Evolutionary conservation across 2,888 invertebrate species (phyloP), one percentile per base, ranked within the genome.

Genomic region (Pheosia gnoma): DNA sequence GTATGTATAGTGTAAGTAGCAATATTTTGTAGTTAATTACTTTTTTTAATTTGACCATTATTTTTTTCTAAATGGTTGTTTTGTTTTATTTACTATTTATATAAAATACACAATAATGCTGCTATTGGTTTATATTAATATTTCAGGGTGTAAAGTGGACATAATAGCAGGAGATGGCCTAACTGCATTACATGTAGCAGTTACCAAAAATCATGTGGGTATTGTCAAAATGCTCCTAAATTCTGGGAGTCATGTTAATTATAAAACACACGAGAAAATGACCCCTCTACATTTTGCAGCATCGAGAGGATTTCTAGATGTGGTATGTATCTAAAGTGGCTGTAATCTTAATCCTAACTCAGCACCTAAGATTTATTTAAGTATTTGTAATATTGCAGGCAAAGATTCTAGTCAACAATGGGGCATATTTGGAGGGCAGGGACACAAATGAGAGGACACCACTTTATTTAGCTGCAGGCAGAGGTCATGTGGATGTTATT

Each of bases 151-250:
- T 79, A 95, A 94, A 84, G 89, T 96, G 41, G 95, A 97, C 86
- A 91, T 95, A 47, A 94, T 94, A 43, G 96, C 96, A 70, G 93
- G 94, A 6, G 95, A 95, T 77, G 95, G 96, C 25, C 91, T 95
- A 59, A 96, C 96, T 36, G 95, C 96, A 0, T 87, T 97, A 56
- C 96, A 96, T 84, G 91, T 96, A 68, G 96, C 96, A 45, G 95
- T 95, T 0, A 88, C 92, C 51, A 93, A 91, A 68, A 95, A 95
- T 59, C 94, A 95, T 76, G 75, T 85, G 39, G 94, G 95, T 65
- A 94, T 96, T 63, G 94, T 95, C 0, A 89, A 92, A 59, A 83
- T 94, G 60, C 83, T 96, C 10, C 79, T 96, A 47, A 88, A 89
- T 63, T 92, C 94, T 61, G 95, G 95, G 9, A 94, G 94, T 47